These are phyloP conservation scores for Brachionus rotundiformis DNA, from an alignment of 1,140 invertebrate species.

Conservation along the genomic window DNA sequence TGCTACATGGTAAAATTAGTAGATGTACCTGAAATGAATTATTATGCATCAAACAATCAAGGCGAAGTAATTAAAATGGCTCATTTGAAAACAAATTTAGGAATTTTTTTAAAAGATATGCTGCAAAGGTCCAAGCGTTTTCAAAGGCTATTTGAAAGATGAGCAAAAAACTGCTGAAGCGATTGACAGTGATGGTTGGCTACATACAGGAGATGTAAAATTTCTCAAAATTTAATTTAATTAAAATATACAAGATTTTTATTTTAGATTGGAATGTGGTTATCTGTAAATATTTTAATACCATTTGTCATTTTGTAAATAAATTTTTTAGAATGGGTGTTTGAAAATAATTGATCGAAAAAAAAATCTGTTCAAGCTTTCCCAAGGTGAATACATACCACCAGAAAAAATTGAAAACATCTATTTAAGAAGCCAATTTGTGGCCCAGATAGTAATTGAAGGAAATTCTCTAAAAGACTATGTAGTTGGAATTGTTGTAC, in stretches of 20 bases:
- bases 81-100: background rate
- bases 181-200: constrained; percentile 66
- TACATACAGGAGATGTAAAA: constrained; percentile 64
- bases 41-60: constrained; percentile 71
- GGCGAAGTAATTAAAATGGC: constrained; percentile 57
- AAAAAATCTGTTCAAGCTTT: constrained; percentile 92
- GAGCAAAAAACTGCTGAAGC: constrained; percentile 64
- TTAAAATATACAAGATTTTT: background rate
- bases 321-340: background rate
- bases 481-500: constrained; percentile 19
- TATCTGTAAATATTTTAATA: background rate
- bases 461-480: constrained; percentile 79
- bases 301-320: background rate
- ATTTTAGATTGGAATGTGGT: constrained; percentile 59
- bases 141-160: constrained; percentile 73
- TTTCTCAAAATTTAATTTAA: background rate
- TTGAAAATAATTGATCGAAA: constrained; percentile 92
- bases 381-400: constrained; percentile 85
- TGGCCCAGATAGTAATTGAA: constrained; percentile 95
- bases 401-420: constrained; percentile 98
- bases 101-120: constrained; percentile 67
- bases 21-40: constrained; percentile 97
- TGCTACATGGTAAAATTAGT: constrained; percentile 89
- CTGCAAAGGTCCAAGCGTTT: constrained; percentile 80
- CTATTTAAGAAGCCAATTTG: constrained; percentile 84